phyloP scores from a whole-genome alignment of 2,113 vertebrate genomes.

The Alethe castanea region DNA sequence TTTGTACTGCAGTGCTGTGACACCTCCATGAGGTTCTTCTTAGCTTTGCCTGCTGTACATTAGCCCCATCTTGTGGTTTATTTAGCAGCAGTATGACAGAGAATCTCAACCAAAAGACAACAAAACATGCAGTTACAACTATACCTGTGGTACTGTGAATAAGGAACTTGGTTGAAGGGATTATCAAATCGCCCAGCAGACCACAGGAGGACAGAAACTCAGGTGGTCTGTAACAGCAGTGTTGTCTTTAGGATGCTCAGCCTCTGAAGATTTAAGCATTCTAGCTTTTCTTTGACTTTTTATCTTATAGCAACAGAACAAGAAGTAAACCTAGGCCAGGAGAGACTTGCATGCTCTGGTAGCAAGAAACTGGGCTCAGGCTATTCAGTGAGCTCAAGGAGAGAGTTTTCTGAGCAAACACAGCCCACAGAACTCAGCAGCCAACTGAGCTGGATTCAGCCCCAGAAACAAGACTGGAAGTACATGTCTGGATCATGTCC shows the following conservation, averaged over 20 bases:
- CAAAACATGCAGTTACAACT: neutral
- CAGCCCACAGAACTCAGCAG: neutral
- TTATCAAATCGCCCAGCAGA: neutral
- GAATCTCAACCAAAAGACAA: neutral
- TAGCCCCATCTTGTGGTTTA: constrained; percentile 57
- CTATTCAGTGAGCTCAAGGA: neutral
- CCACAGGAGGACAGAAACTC: neutral
- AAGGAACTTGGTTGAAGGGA: neutral
- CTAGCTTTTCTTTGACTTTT: neutral
- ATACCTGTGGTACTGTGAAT: neutral
- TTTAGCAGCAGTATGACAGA: neutral
- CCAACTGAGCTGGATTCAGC: neutral
- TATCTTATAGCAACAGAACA: neutral
- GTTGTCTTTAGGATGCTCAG: neutral
- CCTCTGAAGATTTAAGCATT: neutral
- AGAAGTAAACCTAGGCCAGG: neutral
- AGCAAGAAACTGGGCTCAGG: neutral
- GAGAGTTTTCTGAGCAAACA: neutral
- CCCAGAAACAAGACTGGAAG: neutral
- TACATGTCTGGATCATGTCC: neutral
- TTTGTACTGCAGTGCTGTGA: neutral
- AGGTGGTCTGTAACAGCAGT: neutral
- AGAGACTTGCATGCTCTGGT: neutral
- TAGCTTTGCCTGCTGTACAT: neutral
- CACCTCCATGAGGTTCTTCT: neutral